Evolutionary conservation across 2,888 invertebrate species (phyloP).

Genomic region (Steromphala cineraria): DNA sequence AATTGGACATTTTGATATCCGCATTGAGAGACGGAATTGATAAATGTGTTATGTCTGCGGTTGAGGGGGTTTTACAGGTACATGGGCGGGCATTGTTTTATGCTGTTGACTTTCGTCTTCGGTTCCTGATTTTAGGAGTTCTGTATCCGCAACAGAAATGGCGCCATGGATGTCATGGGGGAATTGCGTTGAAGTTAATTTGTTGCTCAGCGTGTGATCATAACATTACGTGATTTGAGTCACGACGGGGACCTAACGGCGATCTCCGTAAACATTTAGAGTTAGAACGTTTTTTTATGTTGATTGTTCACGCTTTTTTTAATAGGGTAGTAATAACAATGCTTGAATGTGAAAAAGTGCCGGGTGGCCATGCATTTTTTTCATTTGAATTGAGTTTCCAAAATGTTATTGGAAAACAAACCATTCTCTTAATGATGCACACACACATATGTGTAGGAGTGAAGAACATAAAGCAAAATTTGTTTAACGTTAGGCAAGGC

Average conservation of each 20-base stretch:
- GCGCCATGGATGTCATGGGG: not conserved
- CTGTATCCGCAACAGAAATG: not conserved
- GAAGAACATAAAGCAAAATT: too few relatives aligned
- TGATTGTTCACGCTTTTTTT: too few relatives aligned
- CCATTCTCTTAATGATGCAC: too few relatives aligned
- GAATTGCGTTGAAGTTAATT: not conserved
- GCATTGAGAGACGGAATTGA: not conserved
- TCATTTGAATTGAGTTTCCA: too few relatives aligned
- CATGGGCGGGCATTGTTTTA: not conserved
- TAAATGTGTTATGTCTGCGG: not conserved
- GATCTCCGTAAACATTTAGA: not conserved
- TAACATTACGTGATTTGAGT: not conserved
- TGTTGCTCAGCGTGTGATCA: too few relatives aligned
- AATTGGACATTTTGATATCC: not conserved
- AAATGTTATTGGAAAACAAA: too few relatives aligned
- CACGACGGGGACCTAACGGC: not conserved
- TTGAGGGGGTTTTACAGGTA: not conserved
- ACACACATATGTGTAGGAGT: too few relatives aligned
- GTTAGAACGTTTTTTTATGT: not conserved
- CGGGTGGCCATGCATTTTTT: too few relatives aligned
- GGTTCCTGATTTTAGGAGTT: not conserved
- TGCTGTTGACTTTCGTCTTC: not conserved
- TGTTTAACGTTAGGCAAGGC: too few relatives aligned
- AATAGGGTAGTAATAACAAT: too few relatives aligned
- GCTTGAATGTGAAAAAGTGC: too few relatives aligned